Conservation (phyloP, 2,113 vertebrate genomes). For the Ursus arctos region DNA sequence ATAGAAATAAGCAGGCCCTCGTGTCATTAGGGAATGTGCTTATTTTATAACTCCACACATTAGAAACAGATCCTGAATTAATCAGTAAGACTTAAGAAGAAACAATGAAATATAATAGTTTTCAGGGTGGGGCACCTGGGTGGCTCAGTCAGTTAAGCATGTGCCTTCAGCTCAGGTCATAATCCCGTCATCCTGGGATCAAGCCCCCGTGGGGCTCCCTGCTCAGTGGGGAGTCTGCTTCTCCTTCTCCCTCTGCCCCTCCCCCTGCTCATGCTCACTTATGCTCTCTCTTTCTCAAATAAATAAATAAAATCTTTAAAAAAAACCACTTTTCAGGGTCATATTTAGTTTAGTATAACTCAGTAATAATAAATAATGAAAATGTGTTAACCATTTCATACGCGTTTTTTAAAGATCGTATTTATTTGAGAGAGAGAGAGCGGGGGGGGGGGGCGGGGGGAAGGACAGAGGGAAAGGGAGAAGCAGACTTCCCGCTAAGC, state of each 20-base stretch:
- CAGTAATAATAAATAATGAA: conserved; percentile 21
- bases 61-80: conserved; percentile 9
- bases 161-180: neutral
- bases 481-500: neutral
- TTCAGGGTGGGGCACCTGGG: neutral
- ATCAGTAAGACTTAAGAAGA: neutral
- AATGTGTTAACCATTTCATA: neutral
- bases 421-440: neutral
- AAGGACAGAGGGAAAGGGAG: neutral
- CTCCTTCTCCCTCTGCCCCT: neutral
- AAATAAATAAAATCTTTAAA: neutral
- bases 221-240: neutral
- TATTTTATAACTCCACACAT: neutral
- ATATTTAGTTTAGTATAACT: neutral
- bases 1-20: neutral
- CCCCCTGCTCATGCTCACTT: neutral
- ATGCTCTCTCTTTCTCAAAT: neutral
- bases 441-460: accelerated
- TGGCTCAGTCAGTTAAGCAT: neutral
- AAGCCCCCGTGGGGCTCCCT: neutral
- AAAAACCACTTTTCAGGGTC: neutral
- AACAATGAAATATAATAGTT: neutral
- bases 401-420: neutral
- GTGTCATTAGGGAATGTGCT: neutral
- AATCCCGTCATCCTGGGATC: neutral